Evolutionary conservation across 2,113 vertebrate genomes (phyloP), one percentile per base, ranked within the genome.

Genomic region (Irena cyanogastra): DNA sequence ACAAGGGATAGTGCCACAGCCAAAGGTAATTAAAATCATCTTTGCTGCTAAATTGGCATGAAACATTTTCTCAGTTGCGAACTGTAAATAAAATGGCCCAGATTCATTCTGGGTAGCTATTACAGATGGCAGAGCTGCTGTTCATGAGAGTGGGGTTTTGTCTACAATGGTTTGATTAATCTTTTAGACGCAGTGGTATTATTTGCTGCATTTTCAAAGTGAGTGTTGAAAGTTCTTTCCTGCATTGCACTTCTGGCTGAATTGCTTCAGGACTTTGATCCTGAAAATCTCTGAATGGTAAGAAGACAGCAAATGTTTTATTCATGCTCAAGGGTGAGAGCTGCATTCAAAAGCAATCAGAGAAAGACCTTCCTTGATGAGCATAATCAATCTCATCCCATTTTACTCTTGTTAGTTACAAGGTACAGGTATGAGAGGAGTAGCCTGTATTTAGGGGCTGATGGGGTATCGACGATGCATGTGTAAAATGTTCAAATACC

Each of bases 21-120:
- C 83, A 97, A 87, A 98, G 98, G 98, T 98, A 97, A 96, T 93
- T 87, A 75, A 57, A 19, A n/a, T 13, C 52, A 26, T 12, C 54
- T 87, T 92, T 90, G 14, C 44, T 80, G 81, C 90, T 35, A 49
- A 75, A 72, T 63, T 90, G 61, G 2, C 41, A 83, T 90, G 50
- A 74, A 95, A 77, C 17, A 44, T 50, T 89, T 90, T 92, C 39
- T 83, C n/a, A 82, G 4, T 64, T 80, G 41, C n/a, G 65, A 85
- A 63, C 33, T 88, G 45, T 44, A 82, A 79, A 63, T 84, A 54
- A 91, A 79, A 39, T 39, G 37, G 39, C 3, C 60, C 19, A 53
- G n/a, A 27, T 84, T 91, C 2, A 24, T 90, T 80, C 7, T 37
- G n/a, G 8, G 23, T 81, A 52, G 10, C 50, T 85, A 2, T 88